Percentiles rank a stretch among this genome's conserved stretches.
phyloP scores from a whole-genome alignment of 2,113 vertebrate genomes.

The Thryonomys swinderianus region DNA sequence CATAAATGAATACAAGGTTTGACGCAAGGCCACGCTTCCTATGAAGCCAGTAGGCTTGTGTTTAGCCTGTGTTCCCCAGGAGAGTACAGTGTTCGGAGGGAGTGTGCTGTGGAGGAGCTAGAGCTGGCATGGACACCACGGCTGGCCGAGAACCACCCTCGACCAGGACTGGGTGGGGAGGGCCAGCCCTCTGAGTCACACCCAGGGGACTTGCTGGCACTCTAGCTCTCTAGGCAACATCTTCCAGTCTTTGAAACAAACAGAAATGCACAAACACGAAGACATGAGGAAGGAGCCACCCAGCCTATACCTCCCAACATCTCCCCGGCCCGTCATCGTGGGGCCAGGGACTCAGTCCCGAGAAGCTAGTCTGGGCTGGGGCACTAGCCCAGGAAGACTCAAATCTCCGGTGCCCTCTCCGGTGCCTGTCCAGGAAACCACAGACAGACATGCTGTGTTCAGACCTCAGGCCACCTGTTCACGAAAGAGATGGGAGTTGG shows the following conservation, averaged over 20 bases:
- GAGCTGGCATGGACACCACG: background rate
- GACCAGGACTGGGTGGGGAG: background rate
- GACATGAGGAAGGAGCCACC: background rate
- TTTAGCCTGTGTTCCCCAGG: background rate
- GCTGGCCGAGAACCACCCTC: background rate
- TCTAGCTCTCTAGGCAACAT: background rate
- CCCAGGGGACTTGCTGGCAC: background rate
- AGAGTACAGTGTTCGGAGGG: background rate
- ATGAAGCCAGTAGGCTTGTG: background rate
- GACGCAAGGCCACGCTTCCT: background rate
- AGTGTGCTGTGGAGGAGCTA: background rate
- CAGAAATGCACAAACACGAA: background rate
- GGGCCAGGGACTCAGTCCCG: background rate
- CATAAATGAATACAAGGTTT: background rate
- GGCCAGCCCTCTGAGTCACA: background rate
- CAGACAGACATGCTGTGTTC: background rate
- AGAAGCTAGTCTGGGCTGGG: background rate
- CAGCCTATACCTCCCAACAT: accelerated
- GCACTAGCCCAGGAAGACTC: background rate
- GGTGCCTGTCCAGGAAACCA: too few relatives aligned
- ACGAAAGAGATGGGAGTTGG: background rate
- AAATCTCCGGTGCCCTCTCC: accelerated
- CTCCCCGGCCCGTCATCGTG: background rate
- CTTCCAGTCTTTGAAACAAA: background rate
- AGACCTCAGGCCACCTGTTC: background rate